phyloP scores from a whole-genome alignment of 2,113 vertebrate species.

The Corvus hawaiiensis region DNA sequence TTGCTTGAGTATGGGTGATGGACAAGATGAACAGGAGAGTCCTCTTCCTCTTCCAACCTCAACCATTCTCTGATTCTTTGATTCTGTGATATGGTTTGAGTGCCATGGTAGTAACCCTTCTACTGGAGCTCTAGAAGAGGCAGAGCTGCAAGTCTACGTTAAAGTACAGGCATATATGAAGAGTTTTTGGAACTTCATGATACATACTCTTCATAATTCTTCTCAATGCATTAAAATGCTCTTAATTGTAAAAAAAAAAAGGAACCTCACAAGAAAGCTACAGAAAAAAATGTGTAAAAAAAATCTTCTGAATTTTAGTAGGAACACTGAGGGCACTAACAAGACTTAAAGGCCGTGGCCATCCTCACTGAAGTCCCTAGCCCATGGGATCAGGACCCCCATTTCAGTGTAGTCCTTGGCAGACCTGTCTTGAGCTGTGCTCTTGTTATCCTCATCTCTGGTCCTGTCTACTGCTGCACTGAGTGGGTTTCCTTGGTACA shows the following conservation, averaged over 20 bases:
- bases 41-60: background rate
- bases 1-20: background rate
- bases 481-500: background rate
- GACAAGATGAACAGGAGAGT: background rate
- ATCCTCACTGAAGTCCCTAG: background rate
- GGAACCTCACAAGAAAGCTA: background rate
- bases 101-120: background rate
- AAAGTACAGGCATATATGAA: background rate
- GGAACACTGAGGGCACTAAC: background rate
- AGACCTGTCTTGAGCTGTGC: background rate
- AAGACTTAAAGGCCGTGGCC: background rate
- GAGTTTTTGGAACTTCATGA: background rate
- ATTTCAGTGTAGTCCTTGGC: background rate
- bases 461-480: background rate
- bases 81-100: background rate
- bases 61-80: background rate
- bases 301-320: no score
- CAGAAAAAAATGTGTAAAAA: background rate
- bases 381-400: no score
- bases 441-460: background rate
- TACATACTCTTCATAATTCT: background rate
- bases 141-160: background rate
- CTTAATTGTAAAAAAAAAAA: background rate
- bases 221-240: background rate
- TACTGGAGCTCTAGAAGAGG: background rate